phyloP scores from a whole-genome alignment of 2,888 invertebrate species.

The Heliconius sara region DNA sequence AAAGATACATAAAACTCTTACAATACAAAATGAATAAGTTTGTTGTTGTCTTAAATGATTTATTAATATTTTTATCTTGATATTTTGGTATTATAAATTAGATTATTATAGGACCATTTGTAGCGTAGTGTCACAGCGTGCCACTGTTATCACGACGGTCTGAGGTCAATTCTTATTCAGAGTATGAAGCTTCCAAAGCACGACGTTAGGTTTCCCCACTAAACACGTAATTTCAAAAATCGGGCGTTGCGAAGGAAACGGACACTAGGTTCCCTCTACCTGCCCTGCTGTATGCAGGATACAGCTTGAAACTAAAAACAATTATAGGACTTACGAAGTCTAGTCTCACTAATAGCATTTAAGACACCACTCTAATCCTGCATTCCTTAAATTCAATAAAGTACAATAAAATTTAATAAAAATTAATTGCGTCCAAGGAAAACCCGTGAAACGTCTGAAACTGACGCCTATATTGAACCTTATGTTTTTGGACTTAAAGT shows the following conservation, averaged over 20 bases:
- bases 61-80: no score
- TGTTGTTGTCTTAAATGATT: no score
- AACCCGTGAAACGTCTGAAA: constrained; percentile 28
- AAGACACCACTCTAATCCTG: constrained; percentile 4
- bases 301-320: not conserved
- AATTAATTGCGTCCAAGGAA: constrained; percentile 37
- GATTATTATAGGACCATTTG: no score
- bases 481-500: not conserved
- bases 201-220: no score
- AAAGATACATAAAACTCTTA: no score
- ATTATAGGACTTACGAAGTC: not conserved
- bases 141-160: no score
- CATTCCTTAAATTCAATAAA: constrained; percentile 30
- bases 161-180: no score
- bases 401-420: constrained; percentile 33
- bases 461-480: not conserved
- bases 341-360: not conserved
- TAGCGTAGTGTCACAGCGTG: no score
- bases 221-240: not conserved
- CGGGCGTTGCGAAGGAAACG: not conserved
- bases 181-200: no score
- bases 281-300: not conserved
- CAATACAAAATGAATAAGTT: no score
- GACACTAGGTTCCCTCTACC: not conserved
- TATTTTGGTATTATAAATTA: no score